Conservation (phyloP, 2,113 vertebrate genomes). For the Hemichromis elongatus region DNA sequence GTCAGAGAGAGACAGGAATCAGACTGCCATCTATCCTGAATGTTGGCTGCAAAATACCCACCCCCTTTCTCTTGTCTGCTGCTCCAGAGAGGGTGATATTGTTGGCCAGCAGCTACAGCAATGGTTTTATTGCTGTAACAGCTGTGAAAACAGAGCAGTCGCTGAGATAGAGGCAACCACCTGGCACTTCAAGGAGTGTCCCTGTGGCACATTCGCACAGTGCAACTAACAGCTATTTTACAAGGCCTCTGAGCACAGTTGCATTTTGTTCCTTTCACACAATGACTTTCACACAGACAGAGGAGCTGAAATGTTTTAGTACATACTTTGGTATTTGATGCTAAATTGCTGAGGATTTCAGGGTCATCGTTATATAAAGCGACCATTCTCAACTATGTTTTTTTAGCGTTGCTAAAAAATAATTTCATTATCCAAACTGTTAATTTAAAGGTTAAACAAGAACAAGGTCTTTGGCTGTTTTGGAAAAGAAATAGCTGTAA, state of each 20-base stretch:
- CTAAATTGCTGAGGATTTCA: neutral
- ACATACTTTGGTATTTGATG: neutral
- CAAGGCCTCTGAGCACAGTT: neutral
- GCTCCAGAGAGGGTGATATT: neutral
- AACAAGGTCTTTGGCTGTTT: neutral
- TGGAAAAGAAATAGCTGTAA: neutral
- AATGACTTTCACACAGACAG: neutral
- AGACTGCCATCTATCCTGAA: neutral
- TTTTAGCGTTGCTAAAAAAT: neutral
- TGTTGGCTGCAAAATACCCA: neutral
- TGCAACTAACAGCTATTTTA: neutral
- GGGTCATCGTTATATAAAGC: neutral
- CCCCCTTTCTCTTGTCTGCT: neutral
- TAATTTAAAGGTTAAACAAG: neutral
- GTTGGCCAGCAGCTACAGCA: neutral
- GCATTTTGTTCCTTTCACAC: neutral
- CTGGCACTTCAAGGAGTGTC: conserved; percentile 6
- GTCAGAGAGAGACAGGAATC: neutral
- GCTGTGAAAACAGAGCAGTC: neutral
- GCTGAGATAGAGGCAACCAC: neutral
- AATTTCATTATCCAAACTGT: neutral
- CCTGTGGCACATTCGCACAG: neutral
- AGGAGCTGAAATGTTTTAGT: neutral
- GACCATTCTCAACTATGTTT: neutral
- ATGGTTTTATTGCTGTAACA: conserved; percentile 12